A percentile compares a stretch with the other conserved stretches of the same genome.
These are phyloP conservation scores for Phortica okadai DNA, from an alignment of 2,888 invertebrate genomes.

Conservation along the genomic window DNA sequence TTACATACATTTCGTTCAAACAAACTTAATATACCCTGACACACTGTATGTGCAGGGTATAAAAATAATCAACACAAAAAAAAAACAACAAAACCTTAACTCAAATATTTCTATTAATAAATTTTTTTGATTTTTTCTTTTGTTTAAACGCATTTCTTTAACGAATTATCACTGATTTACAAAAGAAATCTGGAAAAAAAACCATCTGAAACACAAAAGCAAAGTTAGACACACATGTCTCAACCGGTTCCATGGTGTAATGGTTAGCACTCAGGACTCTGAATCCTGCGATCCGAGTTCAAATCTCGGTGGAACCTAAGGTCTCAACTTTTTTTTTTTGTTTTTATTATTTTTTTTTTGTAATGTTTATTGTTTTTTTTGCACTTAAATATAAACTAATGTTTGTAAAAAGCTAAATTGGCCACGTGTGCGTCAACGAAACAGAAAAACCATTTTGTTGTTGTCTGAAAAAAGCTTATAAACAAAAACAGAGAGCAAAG, in stretches of 20 bases:
- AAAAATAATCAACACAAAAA: too few relatives aligned
- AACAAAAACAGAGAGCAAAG: conserved; percentile 2
- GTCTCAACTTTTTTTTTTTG: conserved; percentile 33
- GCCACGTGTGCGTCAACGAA: not conserved
- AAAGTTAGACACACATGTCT: not conserved
- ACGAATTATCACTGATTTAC: not conserved
- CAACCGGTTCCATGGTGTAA: conserved; percentile 78
- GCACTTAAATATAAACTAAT: not conserved
- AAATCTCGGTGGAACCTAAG: conserved; percentile 77
- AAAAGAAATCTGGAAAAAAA: not conserved
- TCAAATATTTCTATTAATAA: too few relatives aligned
- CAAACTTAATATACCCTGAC: too few relatives aligned
- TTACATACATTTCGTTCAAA: too few relatives aligned
- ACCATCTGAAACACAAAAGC: not conserved
- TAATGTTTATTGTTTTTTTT: not conserved
- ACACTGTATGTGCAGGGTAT: too few relatives aligned
- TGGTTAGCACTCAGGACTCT: conserved; percentile 79
- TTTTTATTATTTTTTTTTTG: conserved; percentile 17
- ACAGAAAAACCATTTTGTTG: not conserved
- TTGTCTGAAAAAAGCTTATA: conserved; percentile 8
- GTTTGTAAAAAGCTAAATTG: not conserved
- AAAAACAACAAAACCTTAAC: too few relatives aligned
- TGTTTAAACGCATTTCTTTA: too few relatives aligned
- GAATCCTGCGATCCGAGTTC: conserved; percentile 78
- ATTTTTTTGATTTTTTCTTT: too few relatives aligned